phyloP scores from a whole-genome alignment of 2,888 invertebrate genomes.

The Dendrolimus pini region DNA sequence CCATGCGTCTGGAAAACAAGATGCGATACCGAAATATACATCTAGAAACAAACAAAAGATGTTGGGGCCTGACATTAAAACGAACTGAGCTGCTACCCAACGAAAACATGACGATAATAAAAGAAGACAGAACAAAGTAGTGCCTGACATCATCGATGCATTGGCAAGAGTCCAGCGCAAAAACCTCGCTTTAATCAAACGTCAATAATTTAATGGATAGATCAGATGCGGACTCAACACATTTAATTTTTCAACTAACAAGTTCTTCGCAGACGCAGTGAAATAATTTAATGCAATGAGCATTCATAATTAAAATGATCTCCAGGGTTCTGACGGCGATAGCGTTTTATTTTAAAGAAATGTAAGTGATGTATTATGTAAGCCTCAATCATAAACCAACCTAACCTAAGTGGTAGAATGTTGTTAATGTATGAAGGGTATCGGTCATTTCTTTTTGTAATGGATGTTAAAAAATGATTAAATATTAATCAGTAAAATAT shows the following conservation, averaged over 20 bases:
- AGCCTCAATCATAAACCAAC: conserved; percentile 30
- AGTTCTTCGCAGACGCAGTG: background rate
- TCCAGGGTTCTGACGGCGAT: background rate
- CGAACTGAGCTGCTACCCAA: conserved; percentile 1
- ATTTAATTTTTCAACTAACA: background rate
- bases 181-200: conserved; percentile 23
- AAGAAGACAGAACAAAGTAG: conserved; percentile 42
- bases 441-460: conserved; percentile 24
- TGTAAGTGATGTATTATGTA: conserved; percentile 21
- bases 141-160: conserved; percentile 21
- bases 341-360: conserved; percentile 12
- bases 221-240: conserved; percentile 9
- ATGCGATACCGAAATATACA: conserved; percentile 50
- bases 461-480: conserved; percentile 17
- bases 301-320: conserved; percentile 12
- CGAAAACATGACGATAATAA: conserved; percentile 9
- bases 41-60: conserved; percentile 45
- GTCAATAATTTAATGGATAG: conserved; percentile 11
- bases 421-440: conserved; percentile 22
- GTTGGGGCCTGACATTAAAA: conserved; percentile 22
- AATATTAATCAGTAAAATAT: no score
- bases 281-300: conserved; percentile 6
- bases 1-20: conserved; percentile 44
- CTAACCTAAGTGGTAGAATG: conserved; percentile 21
- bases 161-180: conserved; percentile 38